These are phyloP conservation scores for Otolemur garnettii DNA, from an alignment of 2,113 vertebrate species.

Conservation along the genomic window DNA sequence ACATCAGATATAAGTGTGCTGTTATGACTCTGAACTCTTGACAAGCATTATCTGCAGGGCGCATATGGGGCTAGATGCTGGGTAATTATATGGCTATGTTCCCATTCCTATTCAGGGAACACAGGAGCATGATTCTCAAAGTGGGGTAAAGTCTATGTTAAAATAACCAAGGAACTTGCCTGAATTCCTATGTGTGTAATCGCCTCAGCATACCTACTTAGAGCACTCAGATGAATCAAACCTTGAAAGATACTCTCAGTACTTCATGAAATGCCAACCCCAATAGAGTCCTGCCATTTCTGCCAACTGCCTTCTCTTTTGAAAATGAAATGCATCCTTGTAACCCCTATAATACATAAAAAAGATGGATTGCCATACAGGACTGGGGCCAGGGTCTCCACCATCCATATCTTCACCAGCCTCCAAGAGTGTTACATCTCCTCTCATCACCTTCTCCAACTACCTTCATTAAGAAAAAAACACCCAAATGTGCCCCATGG, in stretches of 20 bases:
- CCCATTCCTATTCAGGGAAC: not conserved
- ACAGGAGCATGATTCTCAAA: not conserved
- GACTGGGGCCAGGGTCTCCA: not conserved
- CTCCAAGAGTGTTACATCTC: not conserved
- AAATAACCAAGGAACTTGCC: not conserved
- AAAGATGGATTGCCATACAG: not conserved
- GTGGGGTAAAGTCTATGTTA: not conserved
- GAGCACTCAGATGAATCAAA: not conserved
- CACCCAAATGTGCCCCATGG: not conserved
- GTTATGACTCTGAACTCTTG: not conserved
- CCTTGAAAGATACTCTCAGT: not conserved
- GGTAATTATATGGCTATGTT: not conserved
- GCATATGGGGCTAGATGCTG: not conserved
- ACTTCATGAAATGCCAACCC: not conserved
- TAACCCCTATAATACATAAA: not conserved
- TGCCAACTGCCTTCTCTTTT: not conserved
- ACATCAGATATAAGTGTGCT: not conserved
- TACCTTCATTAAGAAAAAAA: not conserved
- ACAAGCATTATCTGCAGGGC: not conserved
- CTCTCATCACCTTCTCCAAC: not conserved
- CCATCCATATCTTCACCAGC: not conserved
- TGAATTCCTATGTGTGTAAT: not conserved
- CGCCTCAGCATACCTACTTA: not conserved
- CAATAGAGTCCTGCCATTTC: not conserved
- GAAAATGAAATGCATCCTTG: not conserved